Evolutionary conservation across 2,113 vertebrate genomes (phyloP).

Genomic region (Falcunculus frontatus): DNA sequence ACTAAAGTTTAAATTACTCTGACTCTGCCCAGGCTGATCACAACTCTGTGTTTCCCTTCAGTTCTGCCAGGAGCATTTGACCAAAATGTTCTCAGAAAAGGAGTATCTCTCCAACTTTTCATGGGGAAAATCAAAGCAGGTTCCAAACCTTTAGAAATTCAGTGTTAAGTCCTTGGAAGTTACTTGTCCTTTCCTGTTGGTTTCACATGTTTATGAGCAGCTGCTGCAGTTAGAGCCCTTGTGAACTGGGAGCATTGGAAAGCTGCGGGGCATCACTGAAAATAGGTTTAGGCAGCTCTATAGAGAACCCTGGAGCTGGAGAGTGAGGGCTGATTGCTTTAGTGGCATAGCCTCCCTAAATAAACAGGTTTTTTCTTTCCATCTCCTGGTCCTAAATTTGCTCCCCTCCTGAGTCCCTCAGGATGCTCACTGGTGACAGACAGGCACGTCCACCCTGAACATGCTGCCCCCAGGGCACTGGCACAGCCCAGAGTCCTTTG

Average conservation of each 20-base stretch:
- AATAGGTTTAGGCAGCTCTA: conserved; percentile 25
- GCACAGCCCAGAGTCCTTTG: neutral
- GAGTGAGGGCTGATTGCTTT: conserved; percentile 4
- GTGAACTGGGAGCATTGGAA: conserved; percentile 11
- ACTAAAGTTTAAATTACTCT: neutral
- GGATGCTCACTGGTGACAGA: neutral
- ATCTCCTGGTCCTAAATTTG: neutral
- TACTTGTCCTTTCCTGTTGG: neutral
- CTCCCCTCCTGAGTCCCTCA: neutral
- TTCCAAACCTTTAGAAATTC: neutral
- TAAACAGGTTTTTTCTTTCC: neutral
- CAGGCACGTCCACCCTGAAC: neutral
- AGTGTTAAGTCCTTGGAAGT: neutral
- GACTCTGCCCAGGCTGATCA: neutral
- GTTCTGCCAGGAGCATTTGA: neutral
- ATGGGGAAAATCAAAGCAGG: neutral
- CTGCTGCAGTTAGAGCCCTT: neutral
- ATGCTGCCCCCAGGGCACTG: neutral
- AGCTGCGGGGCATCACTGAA: neutral
- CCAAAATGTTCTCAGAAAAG: neutral
- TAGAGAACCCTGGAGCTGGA: neutral
- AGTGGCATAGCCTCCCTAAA: neutral
- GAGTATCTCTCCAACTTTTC: neutral
- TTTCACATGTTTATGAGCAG: conserved; percentile 30
- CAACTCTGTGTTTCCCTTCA: neutral